Evolutionary conservation across 1,140 invertebrate genomes (phyloP).

Genomic region (Tenebrio molitor): DNA sequence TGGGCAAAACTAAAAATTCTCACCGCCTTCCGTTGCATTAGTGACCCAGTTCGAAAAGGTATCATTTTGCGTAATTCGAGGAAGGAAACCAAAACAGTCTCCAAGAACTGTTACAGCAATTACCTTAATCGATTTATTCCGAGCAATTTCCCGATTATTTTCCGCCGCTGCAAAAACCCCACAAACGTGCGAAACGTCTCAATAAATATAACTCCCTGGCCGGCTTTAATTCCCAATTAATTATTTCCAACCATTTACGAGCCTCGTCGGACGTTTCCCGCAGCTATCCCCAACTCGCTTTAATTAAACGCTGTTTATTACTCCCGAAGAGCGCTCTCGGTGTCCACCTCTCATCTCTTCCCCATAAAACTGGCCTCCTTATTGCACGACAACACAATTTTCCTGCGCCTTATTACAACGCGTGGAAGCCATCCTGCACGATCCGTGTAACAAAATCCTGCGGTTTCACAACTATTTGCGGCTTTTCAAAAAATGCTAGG

Average conservation of each 20-base stretch:
- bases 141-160: no score
- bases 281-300: constrained; percentile 11
- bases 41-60: no score
- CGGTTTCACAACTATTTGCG: constrained; percentile 22
- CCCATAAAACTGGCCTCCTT: no score
- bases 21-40: no score
- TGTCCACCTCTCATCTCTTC: background rate
- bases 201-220: no score
- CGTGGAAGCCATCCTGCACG: background rate
- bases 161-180: no score
- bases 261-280: no score
- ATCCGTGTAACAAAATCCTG: constrained; percentile 36
- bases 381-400: no score
- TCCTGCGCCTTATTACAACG: constrained; percentile 4
- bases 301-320: constrained; percentile 26
- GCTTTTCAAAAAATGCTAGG: constrained; percentile 25
- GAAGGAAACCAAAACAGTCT: no score
- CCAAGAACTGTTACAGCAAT: no score
- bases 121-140: background rate
- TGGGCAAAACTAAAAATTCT: no score
- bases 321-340: background rate
- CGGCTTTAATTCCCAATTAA: constrained; percentile 11
- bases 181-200: constrained; percentile 8
- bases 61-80: no score
- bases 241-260: constrained; percentile 10